These are phyloP conservation scores for Drosophila pullipes DNA, from an alignment of 2,888 invertebrate species.

Conservation along the genomic window DNA sequence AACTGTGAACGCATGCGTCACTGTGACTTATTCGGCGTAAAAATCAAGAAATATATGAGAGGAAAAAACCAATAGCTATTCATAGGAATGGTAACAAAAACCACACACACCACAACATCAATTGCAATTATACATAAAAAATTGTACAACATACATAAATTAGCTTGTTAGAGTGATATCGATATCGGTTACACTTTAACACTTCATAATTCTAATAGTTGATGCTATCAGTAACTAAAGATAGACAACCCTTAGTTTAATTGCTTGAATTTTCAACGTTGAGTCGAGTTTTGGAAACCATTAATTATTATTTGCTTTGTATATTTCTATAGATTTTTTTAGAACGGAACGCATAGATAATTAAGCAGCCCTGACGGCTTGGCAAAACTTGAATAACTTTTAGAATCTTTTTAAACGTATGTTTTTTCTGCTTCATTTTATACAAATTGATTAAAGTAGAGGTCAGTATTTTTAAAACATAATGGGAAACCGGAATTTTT, in stretches of 20 bases:
- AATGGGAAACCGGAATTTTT: conserved; percentile 73
- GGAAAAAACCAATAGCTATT: conserved; percentile 14
- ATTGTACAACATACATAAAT: neutral
- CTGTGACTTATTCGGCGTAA: conserved; percentile 18
- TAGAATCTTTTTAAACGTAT: conserved; percentile 12
- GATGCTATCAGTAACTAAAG: neutral
- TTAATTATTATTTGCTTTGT: conserved; percentile 2
- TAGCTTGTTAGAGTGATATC: neutral
- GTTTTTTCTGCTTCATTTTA: conserved; percentile 16
- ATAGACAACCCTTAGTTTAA: neutral
- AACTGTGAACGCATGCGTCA: conserved; percentile 66
- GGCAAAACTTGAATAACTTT: conserved; percentile 25
- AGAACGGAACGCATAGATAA: conserved; percentile 16
- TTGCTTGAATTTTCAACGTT: conserved; percentile 2
- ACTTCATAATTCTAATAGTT: neutral
- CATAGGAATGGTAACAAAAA: conserved; percentile 6
- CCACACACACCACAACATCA: neutral
- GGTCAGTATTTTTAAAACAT: conserved; percentile 63
- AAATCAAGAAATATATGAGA: conserved; percentile 19
- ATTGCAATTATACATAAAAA: neutral
- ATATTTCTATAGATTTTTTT: neutral
- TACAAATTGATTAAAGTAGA: conserved; percentile 60
- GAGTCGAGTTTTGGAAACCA: neutral
- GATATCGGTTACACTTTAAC: neutral
- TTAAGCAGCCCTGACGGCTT: conserved; percentile 4